Percentiles rank a stretch among this genome's conserved stretches.
phyloP scores from a whole-genome alignment of 2,888 invertebrate genomes.

The Cistogaster globosa region DNA sequence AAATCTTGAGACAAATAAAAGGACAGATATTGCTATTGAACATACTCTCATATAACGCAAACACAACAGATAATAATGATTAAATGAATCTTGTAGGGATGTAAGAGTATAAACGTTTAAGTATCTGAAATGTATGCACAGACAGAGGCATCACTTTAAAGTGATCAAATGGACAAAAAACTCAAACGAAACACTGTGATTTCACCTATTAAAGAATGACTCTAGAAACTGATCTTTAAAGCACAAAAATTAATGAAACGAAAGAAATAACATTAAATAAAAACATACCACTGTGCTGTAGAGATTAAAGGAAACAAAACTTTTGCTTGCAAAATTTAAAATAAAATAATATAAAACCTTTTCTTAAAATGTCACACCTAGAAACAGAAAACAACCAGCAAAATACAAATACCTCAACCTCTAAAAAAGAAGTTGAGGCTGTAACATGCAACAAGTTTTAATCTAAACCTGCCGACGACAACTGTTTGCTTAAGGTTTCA shows the following conservation, averaged over 20 bases:
- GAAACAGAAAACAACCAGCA: conserved; percentile 18
- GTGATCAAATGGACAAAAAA: conserved; percentile 53
- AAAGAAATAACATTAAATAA: too few relatives aligned
- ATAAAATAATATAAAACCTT: conserved; percentile 8
- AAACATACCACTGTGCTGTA: conserved; percentile 9
- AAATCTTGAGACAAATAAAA: conserved; percentile 35
- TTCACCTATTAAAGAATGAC: background rate
- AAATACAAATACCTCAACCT: conserved; percentile 40
- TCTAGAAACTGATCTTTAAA: too few relatives aligned
- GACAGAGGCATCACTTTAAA: conserved; percentile 42
- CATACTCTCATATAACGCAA: conserved; percentile 7
- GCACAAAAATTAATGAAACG: too few relatives aligned
- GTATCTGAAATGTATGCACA: conserved; percentile 38
- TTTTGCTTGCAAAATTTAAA: conserved; percentile 14
- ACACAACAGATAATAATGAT: conserved; percentile 60
- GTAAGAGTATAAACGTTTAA: conserved; percentile 22
- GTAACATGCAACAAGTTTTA: conserved; percentile 65
- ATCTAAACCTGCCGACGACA: conserved; percentile 65
- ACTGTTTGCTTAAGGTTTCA: conserved; percentile 56
- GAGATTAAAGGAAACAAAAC: background rate
- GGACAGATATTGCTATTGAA: background rate
- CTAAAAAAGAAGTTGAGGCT: conserved; percentile 43
- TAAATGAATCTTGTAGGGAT: conserved; percentile 64
- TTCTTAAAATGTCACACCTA: conserved; percentile 68
- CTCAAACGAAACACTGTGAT: conserved; percentile 4